phyloP scores from a whole-genome alignment of 2,888 invertebrate genomes.

The Chrysina gloriosa region DNA sequence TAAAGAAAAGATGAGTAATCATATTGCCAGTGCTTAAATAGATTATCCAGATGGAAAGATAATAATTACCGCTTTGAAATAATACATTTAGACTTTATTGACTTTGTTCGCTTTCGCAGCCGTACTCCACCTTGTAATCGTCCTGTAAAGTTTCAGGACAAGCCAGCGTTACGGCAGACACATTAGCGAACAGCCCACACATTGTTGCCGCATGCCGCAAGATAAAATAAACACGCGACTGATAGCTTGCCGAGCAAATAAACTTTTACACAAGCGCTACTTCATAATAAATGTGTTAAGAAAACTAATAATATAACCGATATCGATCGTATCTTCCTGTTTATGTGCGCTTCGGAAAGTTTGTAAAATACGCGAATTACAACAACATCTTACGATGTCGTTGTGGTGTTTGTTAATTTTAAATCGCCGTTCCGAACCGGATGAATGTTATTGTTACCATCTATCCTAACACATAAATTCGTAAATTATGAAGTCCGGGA shows the following conservation, averaged over 20 bases:
- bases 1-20: too few relatives aligned
- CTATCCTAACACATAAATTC: too few relatives aligned
- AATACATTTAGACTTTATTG: not conserved
- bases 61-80: too few relatives aligned
- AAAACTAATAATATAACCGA: not conserved
- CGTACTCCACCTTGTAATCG: not conserved
- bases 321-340: not conserved
- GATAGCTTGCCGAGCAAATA: not conserved
- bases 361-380: not conserved
- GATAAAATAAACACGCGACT: slow-evolving; percentile 1
- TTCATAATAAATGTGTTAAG: not conserved
- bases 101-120: not conserved
- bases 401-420: too few relatives aligned
- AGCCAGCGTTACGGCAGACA: not conserved
- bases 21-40: too few relatives aligned
- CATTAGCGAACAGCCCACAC: not conserved
- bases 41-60: too few relatives aligned
- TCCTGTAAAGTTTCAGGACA: not conserved
- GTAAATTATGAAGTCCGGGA: too few relatives aligned
- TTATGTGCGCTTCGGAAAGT: not conserved
- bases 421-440: too few relatives aligned
- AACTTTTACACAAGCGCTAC: slow-evolving; percentile 3
- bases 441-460: too few relatives aligned
- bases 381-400: too few relatives aligned
- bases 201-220: not conserved